These are phyloP conservation scores for Esox niger DNA, from an alignment of 2,113 vertebrate genomes.

Conservation along the genomic window DNA sequence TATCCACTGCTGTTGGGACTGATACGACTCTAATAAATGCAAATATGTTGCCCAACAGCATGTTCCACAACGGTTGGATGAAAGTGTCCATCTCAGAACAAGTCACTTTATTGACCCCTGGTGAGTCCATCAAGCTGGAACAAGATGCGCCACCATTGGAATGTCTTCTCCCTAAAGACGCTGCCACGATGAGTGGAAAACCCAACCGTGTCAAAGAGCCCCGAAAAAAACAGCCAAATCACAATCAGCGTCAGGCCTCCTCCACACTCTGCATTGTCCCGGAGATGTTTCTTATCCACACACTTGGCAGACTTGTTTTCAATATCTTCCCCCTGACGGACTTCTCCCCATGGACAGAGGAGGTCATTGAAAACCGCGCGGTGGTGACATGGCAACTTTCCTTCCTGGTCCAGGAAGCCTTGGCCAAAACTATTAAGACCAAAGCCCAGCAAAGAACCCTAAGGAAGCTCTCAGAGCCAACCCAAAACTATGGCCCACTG, in stretches of 20 bases:
- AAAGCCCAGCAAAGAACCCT: not conserved
- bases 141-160: not conserved
- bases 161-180: not conserved
- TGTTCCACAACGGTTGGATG: not conserved
- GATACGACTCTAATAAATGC: too few relatives aligned
- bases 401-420: not conserved
- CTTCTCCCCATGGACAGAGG: not conserved
- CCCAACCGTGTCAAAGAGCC: not conserved
- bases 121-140: not conserved
- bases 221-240: not conserved
- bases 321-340: not conserved
- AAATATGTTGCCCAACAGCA: not conserved
- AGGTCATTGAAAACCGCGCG: not conserved
- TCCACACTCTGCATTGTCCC: not conserved
- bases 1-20: not conserved
- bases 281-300: not conserved
- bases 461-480: not conserved
- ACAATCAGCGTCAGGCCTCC: not conserved
- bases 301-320: not conserved
- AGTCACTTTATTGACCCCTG: not conserved
- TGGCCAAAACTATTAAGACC: not conserved
- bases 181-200: not conserved
- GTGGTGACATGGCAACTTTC: not conserved
- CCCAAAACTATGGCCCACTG: not conserved
- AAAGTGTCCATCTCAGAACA: not conserved